Evolutionary conservation across 2,888 invertebrate genomes (phyloP).

Genomic region (Meandrusa payeni): DNA sequence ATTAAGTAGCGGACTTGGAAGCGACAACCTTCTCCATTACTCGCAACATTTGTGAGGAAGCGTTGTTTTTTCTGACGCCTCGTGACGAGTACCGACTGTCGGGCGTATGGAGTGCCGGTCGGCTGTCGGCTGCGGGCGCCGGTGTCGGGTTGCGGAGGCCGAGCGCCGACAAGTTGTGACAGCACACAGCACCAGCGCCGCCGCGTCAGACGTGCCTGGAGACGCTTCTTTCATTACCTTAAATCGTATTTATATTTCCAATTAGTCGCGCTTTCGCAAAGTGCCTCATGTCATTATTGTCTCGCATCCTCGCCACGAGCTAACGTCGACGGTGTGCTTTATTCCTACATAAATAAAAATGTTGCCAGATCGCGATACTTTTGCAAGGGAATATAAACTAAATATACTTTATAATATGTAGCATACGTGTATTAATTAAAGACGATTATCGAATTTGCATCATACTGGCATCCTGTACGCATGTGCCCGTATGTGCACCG

Average conservation of each 20-base stretch:
- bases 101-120: not conserved
- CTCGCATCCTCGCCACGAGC: no score
- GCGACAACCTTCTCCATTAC: constrained; percentile 52
- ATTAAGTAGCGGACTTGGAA: constrained; percentile 33
- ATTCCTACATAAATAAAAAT: no score
- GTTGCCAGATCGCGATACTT: no score
- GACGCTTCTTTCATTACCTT: constrained; percentile 43
- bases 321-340: no score
- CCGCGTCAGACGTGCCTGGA: constrained; percentile 35
- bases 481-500: no score
- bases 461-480: no score
- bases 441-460: no score
- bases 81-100: constrained; percentile 61
- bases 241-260: constrained; percentile 21
- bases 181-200: constrained; percentile 60
- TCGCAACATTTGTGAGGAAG: constrained; percentile 46
- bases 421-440: no score
- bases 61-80: constrained; percentile 45
- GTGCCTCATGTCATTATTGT: no score
- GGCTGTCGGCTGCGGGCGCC: not conserved
- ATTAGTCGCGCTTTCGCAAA: constrained; percentile 13
- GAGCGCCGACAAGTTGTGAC: constrained; percentile 71
- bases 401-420: no score
- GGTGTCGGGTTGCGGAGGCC: constrained; percentile 60
- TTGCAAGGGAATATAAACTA: no score